phyloP scores from a whole-genome alignment of 2,113 vertebrate species.

The Hemichromis elongatus region DNA sequence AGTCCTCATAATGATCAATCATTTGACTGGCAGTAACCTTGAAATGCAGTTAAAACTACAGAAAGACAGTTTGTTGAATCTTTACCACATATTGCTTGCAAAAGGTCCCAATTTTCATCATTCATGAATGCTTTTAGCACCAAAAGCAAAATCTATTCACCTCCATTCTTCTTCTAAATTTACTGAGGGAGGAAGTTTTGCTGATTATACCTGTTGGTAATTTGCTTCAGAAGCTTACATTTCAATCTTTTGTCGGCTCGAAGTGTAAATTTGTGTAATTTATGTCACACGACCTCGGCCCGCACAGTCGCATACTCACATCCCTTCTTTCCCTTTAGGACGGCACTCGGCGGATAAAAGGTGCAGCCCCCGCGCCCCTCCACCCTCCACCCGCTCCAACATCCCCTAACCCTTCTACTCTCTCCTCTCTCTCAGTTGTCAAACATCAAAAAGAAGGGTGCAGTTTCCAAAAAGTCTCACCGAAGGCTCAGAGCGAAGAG shows the following conservation, averaged over 20 bases:
- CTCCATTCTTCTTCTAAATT: not conserved
- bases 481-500: slow-evolving; percentile 20
- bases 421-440: slow-evolving; percentile 48
- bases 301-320: not conserved
- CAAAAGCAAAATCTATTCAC: not conserved
- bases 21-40: not conserved
- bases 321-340: slow-evolving; percentile 36
- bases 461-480: slow-evolving; percentile 57
- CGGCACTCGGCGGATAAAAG: slow-evolving; percentile 60
- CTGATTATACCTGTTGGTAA: not conserved
- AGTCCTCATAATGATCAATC: not conserved
- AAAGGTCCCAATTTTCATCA: not conserved
- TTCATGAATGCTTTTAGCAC: not conserved
- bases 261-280: not conserved
- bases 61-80: not conserved
- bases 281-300: not conserved
- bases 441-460: slow-evolving; percentile 66
- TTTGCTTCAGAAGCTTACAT: not conserved
- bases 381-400: not conserved
- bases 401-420: slow-evolving; percentile 4
- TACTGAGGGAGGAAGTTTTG: not conserved
- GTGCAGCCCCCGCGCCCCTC: slow-evolving; percentile 7
- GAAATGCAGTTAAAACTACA: not conserved
- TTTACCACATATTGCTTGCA: not conserved
- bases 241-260: not conserved